Base-by-base conservation (phyloP, 2,113 vertebrate species). In the Oryzias woworae region DNA sequence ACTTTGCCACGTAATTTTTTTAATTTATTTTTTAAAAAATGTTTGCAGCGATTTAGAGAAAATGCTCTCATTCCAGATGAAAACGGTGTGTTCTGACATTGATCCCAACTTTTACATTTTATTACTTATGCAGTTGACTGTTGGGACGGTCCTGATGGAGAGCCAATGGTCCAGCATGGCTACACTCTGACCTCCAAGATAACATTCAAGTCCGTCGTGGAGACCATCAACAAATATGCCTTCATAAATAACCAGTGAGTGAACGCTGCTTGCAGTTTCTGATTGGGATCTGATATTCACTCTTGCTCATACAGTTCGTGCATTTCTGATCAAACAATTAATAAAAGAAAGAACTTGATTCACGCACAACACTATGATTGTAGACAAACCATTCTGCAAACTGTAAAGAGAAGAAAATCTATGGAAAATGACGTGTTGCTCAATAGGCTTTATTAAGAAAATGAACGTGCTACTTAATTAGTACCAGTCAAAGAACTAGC, bases 131-230 rank as follows among this genome's bases (percentile, higher is more conserved):
- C 55, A 99, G 97, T 99, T 87, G 97, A 99, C 84, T 98, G 97
- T 57, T 99, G 97, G 97, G 97, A 99, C 45, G 97, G 97, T 46
- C 93, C 94, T 0, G 97, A 98, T 0, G 96, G 96, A 67, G 97
- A 99, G 58, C 97, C 97, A 0, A 94, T 99, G 28, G 97, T 99
- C 4, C 96, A 98, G 78, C 97, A 99, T 0, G 97, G 96, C 23
- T 98, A 98, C 56, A 98, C 97, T 0, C 92, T 99, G 22, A 99
- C 97, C 42, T 98, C 97, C 28, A 98, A 98, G 85, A 97, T 99
- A 73, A 90, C 92, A 14, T 98, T 99, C 91, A 92, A 94, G 65
- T 94, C 96, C 4, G 97, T 99, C 17, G 92, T 97, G 42, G 96
- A 97, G 85, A 93, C 94, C 70, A 97, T 99, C 90, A 93, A 96